Conservation (phyloP, 2,797 vertebrate species). For the Carapus acus region DNA sequence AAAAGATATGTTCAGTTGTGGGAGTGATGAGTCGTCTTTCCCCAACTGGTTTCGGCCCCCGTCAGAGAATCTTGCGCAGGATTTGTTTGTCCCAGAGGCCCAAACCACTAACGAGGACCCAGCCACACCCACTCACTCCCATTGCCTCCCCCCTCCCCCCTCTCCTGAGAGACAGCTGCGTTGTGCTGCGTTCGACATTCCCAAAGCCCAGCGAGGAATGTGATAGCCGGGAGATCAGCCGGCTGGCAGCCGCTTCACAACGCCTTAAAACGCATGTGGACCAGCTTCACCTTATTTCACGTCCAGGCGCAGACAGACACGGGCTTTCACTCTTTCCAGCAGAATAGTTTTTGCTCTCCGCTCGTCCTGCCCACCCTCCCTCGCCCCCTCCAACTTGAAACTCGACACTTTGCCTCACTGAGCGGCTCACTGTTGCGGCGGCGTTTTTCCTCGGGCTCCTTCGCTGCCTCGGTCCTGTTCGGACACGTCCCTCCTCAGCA, state of each 20-base stretch:
- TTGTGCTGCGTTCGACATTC: constrained; percentile 60
- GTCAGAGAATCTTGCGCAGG: too few species aligned
- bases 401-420: constrained; percentile 47
- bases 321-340: constrained; percentile 25
- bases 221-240: constrained; percentile 42
- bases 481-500: constrained; percentile 43
- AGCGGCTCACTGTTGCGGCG: constrained; percentile 33
- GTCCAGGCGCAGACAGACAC: constrained; percentile 14
- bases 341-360: constrained; percentile 30
- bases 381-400: constrained; percentile 41
- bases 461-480: constrained; percentile 45
- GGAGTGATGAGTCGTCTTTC: too few species aligned
- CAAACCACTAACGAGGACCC: background rate
- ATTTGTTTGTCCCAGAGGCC: constrained; percentile 4
- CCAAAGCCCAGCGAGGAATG: constrained; percentile 53
- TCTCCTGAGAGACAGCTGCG: constrained; percentile 37
- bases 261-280: background rate
- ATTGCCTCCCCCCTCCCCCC: constrained; percentile 22
- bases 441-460: constrained; percentile 29
- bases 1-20: too few species aligned
- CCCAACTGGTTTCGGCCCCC: too few species aligned
- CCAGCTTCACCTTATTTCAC: background rate
- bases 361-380: constrained; percentile 10
- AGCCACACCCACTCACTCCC: constrained; percentile 5
- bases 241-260: constrained; percentile 31